These are phyloP conservation scores for Eptesicus fuscus DNA, from an alignment of 2,113 vertebrate genomes.

Conservation along the genomic window DNA sequence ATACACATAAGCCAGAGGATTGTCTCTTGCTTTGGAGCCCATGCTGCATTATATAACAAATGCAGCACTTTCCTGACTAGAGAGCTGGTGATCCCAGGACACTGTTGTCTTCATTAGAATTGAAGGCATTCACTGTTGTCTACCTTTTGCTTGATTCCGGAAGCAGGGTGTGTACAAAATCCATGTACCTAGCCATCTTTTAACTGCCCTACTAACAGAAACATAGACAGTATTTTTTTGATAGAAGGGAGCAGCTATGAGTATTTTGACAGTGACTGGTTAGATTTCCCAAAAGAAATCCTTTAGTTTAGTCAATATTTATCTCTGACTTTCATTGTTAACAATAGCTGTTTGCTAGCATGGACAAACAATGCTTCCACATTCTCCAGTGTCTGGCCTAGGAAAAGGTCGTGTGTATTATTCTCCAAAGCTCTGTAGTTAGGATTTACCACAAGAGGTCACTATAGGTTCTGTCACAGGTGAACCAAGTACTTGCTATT, in stretches of 20 bases:
- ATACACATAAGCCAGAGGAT: slow-evolving; percentile 19
- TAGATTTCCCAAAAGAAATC: neutral
- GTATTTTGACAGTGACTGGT: slow-evolving; percentile 10
- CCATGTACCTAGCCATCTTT: neutral
- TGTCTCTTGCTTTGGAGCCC: slow-evolving; percentile 37
- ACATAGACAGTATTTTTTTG: neutral
- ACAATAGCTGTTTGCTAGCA: neutral
- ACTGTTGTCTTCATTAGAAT: neutral
- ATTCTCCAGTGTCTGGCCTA: neutral
- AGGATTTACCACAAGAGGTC: slow-evolving; percentile 83
- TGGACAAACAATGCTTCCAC: neutral
- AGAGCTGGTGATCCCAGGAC: neutral
- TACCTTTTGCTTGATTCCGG: neutral
- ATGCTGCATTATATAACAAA: neutral
- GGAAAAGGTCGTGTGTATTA: neutral
- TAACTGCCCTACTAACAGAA: neutral
- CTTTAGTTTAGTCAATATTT: neutral
- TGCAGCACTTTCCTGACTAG: neutral
- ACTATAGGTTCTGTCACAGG: slow-evolving; percentile 73
- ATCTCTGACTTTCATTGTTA: neutral
- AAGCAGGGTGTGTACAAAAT: neutral
- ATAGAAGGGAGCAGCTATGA: neutral
- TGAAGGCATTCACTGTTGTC: neutral
- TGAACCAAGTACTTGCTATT: neutral
- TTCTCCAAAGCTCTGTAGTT: neutral